A percentile compares a stretch with the other conserved stretches of the same genome.
Conservation (phyloP, 2,888 invertebrate species). For the Apamea sordens region DNA sequence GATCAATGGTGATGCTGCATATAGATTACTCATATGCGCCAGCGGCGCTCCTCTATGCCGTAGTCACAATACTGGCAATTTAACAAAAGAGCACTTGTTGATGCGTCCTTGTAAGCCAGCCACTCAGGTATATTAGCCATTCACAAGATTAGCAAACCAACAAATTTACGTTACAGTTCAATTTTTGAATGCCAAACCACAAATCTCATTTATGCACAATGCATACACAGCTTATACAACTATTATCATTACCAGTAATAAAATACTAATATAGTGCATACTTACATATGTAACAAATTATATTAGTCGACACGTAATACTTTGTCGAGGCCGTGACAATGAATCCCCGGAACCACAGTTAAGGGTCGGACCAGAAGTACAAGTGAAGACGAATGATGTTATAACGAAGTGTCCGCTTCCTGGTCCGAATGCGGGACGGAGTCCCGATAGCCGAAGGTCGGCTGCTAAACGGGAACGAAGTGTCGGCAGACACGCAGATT, state of each 20-base stretch:
- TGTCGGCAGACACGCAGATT: slow-evolving; percentile 79
- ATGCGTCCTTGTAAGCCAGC: slow-evolving; percentile 61
- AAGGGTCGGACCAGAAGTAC: slow-evolving; percentile 74
- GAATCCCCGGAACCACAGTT: slow-evolving; percentile 69
- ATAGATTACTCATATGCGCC: slow-evolving; percentile 70
- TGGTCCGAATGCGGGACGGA: slow-evolving; percentile 78
- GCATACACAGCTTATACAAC: slow-evolving; percentile 9
- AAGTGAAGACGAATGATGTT: slow-evolving; percentile 78
- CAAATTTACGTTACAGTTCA: slow-evolving; percentile 40
- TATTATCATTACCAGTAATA: slow-evolving; percentile 13
- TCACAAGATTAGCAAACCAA: slow-evolving; percentile 49
- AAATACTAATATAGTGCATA: slow-evolving; percentile 16
- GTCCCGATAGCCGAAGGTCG: slow-evolving; percentile 82
- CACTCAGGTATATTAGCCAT: slow-evolving; percentile 56
- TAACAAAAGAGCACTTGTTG: slow-evolving; percentile 68
- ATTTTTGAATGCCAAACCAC: slow-evolving; percentile 31
- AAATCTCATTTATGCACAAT: slow-evolving; percentile 16
- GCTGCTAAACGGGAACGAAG: slow-evolving; percentile 82
- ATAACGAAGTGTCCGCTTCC: slow-evolving; percentile 83
- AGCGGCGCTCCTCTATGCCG: slow-evolving; percentile 72
- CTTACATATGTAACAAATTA: slow-evolving; percentile 17
- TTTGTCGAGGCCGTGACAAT: slow-evolving; percentile 68
- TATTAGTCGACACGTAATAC: slow-evolving; percentile 28
- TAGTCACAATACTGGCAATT: slow-evolving; percentile 63
- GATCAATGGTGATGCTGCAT: slow-evolving; percentile 69